Evolutionary conservation across 2,888 invertebrate species (phyloP), one percentile per base, ranked within the genome.

Genomic region (Macrosoma leucophasiata): DNA sequence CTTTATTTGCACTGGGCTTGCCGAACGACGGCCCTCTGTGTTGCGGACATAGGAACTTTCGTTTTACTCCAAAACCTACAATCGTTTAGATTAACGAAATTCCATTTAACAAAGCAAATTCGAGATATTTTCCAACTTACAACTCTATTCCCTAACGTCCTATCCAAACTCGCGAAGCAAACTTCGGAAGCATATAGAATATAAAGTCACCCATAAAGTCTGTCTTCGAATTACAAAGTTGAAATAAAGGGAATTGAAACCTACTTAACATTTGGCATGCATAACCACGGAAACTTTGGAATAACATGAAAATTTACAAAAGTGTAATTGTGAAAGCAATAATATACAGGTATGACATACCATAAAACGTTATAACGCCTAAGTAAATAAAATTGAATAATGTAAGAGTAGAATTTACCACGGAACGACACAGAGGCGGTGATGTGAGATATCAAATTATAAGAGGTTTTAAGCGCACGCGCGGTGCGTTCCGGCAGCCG

Each of bases 361-460:
- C n/a, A n/a, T n/a, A n/a, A 34, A 26, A 14, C 20, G 13, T 33
- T 30, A 29, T 19, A 29, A 30, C 56, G 65, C 60, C 63, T 71
- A 72, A 72, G 66, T 68, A 71, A 73, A 72, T 72, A 72, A 74
- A 75, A 75, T 73, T 73, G 72, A 76, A 78, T 77, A 74, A 78
- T 77, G 72, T 70, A 74, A 64, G 68, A 72, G 69, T 71, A 69
- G 66, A 68, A 69, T 76, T 73, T 71, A 67, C 74, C 72, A 72
- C 71, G 68, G 66, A 72, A 71, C 74, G 78, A 77, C 75, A 75
- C 70, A 69, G 67, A 69, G 67, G 72, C 69, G 72, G 71, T 71
- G 74, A 76, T 73, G 74, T 69, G 74, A 70, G 72, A 78, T 79
- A 79, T 77, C 75, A 78, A 74, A 76, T 77, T 78, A 76, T 77